Evolutionary conservation across 2,113 vertebrate genomes (phyloP), one percentile per base, ranked within the genome.

Genomic region (Ailurus styani): DNA sequence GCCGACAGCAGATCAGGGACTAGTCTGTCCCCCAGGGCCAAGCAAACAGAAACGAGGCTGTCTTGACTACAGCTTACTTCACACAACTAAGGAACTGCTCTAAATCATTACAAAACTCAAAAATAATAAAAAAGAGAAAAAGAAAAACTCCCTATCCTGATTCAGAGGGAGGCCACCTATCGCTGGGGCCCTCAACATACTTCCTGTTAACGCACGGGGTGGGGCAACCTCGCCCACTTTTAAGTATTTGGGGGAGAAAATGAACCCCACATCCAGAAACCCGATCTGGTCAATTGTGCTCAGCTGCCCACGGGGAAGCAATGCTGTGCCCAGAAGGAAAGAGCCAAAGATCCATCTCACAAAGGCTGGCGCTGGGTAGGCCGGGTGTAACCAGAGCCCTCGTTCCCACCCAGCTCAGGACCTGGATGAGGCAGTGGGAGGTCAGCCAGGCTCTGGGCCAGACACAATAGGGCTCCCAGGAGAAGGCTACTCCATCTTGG

Each of bases 391-490:
- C 88, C 66, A 0, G 55, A 98, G 45, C 70, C 52, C 52, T 0
- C 0, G 17, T 87, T 97, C 95, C 94, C 96, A 94, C 78, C 72
- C 96, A 66, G 96, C 95, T 97, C 47, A 96, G 84, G 82, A 8
- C 3, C 8, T 5, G 37, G 70, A 6, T 0, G 1, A 55, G 87
- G 79, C 37, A 21, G 75, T 2, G 18, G 78, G 83, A 54, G 54
- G 87, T 47, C 52, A 52, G 84, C 64, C 66, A 37, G 87, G 37
- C 60, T 23, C 45, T 10, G 3, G 3, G 81, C 5, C 68, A 93
- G 94, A 97, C 93, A 93, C 92, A 66, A 2, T 0, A 31, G 37
- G 29, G 66, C 2, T 52, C 87, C 88, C 77, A 34, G 29, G 68
- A 55, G 79, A n/a, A 50, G 1, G 0, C 60, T 9, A 3, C 4